Evolutionary conservation across 1,140 invertebrate species (phyloP), one percentile per base, ranked within the genome.

Genomic region (Drosophila chauvacae): DNA sequence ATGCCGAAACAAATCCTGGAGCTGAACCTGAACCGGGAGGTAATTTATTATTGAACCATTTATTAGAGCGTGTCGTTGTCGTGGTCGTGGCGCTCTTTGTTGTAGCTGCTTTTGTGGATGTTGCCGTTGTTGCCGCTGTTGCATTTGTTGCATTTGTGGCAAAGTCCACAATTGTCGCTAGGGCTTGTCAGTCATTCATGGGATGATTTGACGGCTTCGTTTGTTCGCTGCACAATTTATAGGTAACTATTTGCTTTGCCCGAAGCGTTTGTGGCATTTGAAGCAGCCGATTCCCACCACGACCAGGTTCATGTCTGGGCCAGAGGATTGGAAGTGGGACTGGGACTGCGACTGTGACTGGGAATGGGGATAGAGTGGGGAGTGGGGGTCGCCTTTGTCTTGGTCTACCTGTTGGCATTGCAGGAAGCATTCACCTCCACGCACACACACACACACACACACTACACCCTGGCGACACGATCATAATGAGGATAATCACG

Each of bases 11-110:
- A 81, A 59, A 80, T 80, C 77, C 76, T 73, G 57, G 55, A 59
- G 64, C 64, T 61, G 60, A 60, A 80, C 61, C 56, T 76, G 45
- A 70, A 78, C 74, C 45, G 56, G 60, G 51, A 59, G 60, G 68
- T 80, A 83, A 87, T 87, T 87, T 87, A 87, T 87, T 83, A 87
- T 88, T 80, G 84, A 88, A 83, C 84, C 84, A 88, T 87, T 87
- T 88, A 86, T 88, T 86, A 80, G 76, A 88, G 76, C 80, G 84
- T 85, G 81, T 85, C 80, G 61, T 53, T 63, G 60, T 70, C 59
- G 77, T 50, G 53, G 72, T 81, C 77, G 64, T 60, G 53, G 73
- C 50, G 41, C 48, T 76, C 73, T 57, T 57, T 50, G 71, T 50
- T 63, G 51, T 20, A 20, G 18, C 10, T 45, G 13, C 44, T 13